These are phyloP conservation scores for Podilymbus podiceps DNA, from an alignment of 2,113 vertebrate species.

Conservation along the genomic window DNA sequence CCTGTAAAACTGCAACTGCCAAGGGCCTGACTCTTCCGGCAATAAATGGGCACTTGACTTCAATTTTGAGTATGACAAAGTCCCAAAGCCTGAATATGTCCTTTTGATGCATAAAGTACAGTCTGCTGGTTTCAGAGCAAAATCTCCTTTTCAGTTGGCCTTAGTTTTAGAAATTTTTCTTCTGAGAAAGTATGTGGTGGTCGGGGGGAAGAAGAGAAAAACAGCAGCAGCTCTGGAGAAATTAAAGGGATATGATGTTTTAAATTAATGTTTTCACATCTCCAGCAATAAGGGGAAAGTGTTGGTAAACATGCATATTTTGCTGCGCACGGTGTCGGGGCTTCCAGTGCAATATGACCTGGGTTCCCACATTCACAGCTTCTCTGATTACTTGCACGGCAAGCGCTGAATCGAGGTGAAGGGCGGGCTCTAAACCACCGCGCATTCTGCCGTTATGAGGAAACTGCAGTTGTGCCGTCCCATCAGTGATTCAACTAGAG, in stretches of 20 bases:
- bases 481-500: not conserved
- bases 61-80: accelerated
- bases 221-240: not conserved
- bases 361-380: accelerated
- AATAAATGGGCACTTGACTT: not conserved
- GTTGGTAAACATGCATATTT: not conserved
- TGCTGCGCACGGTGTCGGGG: not conserved
- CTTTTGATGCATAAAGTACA: not conserved
- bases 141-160: not conserved
- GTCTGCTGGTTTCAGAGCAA: not conserved
- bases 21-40: not conserved
- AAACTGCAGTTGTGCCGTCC: not conserved
- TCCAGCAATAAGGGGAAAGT: not conserved
- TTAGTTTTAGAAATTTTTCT: not conserved
- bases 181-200: not conserved
- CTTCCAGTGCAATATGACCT: not conserved
- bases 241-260: not conserved
- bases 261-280: not conserved
- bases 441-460: not conserved
- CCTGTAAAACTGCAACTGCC: not conserved
- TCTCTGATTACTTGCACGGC: not conserved
- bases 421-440: not conserved
- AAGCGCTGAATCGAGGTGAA: not conserved
- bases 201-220: not conserved
- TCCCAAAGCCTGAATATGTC: not conserved